Base-by-base conservation (phyloP, 2,113 vertebrate species). In the Seriola rivoliana region DNA sequence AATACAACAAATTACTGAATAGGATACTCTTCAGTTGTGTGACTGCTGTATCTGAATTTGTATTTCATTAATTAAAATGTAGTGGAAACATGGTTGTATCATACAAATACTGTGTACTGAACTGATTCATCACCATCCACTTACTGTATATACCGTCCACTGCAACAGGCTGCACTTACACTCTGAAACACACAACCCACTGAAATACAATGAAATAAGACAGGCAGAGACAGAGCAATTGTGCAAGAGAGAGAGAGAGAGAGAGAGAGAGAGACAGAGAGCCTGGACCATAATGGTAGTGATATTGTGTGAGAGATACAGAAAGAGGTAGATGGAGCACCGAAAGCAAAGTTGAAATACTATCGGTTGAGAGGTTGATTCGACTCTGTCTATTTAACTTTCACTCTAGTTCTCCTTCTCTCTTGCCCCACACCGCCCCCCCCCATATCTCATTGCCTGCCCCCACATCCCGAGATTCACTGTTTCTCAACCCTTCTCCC, bases 171-270 rank as follows among this genome's bases (percentile, higher is more conserved):
- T 25, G 23, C 34, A 70, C n/a, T 52, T 54, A 58, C 57, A 21
- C 17, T 63, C 54, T 44, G 57, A 70, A 5, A 54, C 38, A 11
- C 14, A 46, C 11, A 5, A 46, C 38, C 11, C 19, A 60, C 11
- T 84, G 40, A 63, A 68, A 72, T 46, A 66, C 23, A 67, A 59
- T 64, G 52, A 79, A 52, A 65, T 21, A 72, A 54, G 64, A 65
- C 44, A 34, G 55, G 46, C 16, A 42, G 63, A 52, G 64, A 46
- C 46, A 44, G 57, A 60, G 62, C 3, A 55, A n/a, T 1, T 32
- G 34, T 34, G 46, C n/a, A 60, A 14, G 16, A 66, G 65, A 34
- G 8, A 60, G 29, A 62, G 4, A 46, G 52, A 70, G 34, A 5
- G 50, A 60, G n/a, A 62, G 32, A 63, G 4, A 46, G 52, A 70